Base-by-base conservation (phyloP, 2,797 vertebrate species). In the Diplodus puntazzo region DNA sequence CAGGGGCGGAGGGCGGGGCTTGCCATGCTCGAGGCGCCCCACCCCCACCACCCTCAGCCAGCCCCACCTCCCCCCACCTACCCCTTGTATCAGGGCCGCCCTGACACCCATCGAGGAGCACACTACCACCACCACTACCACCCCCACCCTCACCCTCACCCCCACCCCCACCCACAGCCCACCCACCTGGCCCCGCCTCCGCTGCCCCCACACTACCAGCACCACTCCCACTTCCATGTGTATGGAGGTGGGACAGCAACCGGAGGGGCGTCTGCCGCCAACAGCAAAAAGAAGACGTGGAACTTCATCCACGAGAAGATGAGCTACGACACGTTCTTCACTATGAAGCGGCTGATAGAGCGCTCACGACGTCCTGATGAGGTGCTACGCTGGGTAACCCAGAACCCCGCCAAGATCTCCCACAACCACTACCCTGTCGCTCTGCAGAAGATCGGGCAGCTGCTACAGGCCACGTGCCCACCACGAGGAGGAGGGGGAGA, bases 301-400 rank as follows among this genome's bases (percentile, higher is more conserved):
- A 97, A 95, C 92, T 97, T 97, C 87, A 96, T 97, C 86, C 96
- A 96, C 0, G 96, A 97, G 92, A 96, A 96, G 90, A 96, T 97
- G 96, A 96, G 96, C 80, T 97, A 97, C 1, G 96, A 97, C 91
- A 97, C 97, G 0, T 97, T 97, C 89, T 97, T 97, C 87, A 97
- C 96, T 76, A 96, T 98, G 96, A 97, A 97, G 92, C 92, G 97
- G 3, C 95, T 98, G 89, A 96, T 98, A 0, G 97, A 98, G 89
- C 96, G 97, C 66, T 97, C 97, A 0, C 95, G 90, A 62, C 95
- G 90, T 0, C 95, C 96, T 0, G 97, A 97, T 1, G 97, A 98
- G 85, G 96, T 98, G 55, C 95, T 98, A 53, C 96, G 97, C 48
- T 98, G 97, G 97, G 95, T 98, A 72, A 95, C 96, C 0, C 97